Evolutionary conservation across 2,888 invertebrate genomes (phyloP).

Genomic region (Mythimna impura): DNA sequence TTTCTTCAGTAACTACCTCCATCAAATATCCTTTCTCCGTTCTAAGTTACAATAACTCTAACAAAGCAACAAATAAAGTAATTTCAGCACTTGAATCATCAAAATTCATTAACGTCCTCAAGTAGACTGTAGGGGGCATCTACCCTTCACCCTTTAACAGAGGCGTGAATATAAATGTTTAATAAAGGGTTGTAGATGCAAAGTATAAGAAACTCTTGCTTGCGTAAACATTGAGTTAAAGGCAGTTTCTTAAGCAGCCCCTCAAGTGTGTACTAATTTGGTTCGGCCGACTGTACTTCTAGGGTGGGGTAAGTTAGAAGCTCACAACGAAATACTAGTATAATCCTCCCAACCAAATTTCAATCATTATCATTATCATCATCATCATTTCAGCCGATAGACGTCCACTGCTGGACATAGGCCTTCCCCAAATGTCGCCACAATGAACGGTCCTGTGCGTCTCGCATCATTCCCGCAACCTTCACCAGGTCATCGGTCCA

Average conservation of each 20-base stretch:
- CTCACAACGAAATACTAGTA: not conserved
- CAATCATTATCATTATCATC: too few relatives aligned
- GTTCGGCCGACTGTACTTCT: constrained; percentile 71
- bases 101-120: constrained; percentile 62
- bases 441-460: too few relatives aligned
- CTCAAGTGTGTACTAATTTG: constrained; percentile 75
- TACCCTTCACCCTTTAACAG: constrained; percentile 60
- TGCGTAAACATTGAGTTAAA: constrained; percentile 63
- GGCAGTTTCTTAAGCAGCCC: constrained; percentile 62
- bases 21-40: not conserved
- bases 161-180: constrained; percentile 69
- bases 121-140: constrained; percentile 45
- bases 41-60: constrained; percentile 14
- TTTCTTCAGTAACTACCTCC: not conserved
- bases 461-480: too few relatives aligned
- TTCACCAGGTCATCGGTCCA: too few relatives aligned
- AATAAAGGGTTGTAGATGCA: constrained; percentile 68
- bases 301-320: constrained; percentile 56
- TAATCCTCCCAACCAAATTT: not conserved
- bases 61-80: constrained; percentile 37
- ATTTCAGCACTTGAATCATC: constrained; percentile 52
- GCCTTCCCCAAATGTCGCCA: too few relatives aligned
- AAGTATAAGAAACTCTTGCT: constrained; percentile 65
- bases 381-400: too few relatives aligned
- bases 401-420: too few relatives aligned